A percentile compares a stretch with the other conserved stretches of the same genome.
phyloP scores from a whole-genome alignment of 1,140 invertebrate species.

The Drosophila guanche region DNA sequence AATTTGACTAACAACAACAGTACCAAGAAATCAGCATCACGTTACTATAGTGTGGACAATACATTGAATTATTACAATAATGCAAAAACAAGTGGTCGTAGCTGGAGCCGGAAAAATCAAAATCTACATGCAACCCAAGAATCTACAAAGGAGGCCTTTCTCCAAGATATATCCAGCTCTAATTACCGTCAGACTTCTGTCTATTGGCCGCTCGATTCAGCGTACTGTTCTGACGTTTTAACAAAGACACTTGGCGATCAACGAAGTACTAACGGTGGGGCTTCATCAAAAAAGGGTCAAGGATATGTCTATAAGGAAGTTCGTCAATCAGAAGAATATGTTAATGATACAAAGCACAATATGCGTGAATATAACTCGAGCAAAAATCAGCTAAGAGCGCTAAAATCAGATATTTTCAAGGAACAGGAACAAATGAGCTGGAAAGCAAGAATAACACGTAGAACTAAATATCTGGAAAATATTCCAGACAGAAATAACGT shows the following conservation, averaged over 20 bases:
- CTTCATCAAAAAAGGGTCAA: constrained; percentile 42
- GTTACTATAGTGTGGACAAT: constrained; percentile 56
- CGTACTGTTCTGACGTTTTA: constrained; percentile 34
- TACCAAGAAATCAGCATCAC: constrained; percentile 24
- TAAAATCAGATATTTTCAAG: constrained; percentile 10
- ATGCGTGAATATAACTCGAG: background rate
- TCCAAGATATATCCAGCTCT: constrained; percentile 13
- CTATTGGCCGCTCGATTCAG: constrained; percentile 27
- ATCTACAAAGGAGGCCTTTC: constrained; percentile 28
- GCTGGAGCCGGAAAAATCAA: constrained; percentile 41
- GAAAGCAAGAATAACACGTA: constrained; percentile 29
- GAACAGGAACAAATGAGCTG: constrained; percentile 52
- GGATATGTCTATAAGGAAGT: constrained; percentile 36
- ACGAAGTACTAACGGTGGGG: constrained; percentile 7
- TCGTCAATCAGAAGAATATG: constrained; percentile 23
- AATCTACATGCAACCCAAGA: constrained; percentile 26
- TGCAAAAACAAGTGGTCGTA: constrained; percentile 12
- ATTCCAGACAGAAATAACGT: constrained; percentile 26
- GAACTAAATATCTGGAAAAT: constrained; percentile 46
- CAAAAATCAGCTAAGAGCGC: constrained; percentile 26
- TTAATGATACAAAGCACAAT: constrained; percentile 22
- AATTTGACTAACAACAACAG: constrained; percentile 48
- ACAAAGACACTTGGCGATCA: constrained; percentile 11
- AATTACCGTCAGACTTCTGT: constrained; percentile 33
- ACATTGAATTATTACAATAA: constrained; percentile 63